Conservation (phyloP, 2,113 vertebrate genomes). For the Tautogolabrus adspersus region DNA sequence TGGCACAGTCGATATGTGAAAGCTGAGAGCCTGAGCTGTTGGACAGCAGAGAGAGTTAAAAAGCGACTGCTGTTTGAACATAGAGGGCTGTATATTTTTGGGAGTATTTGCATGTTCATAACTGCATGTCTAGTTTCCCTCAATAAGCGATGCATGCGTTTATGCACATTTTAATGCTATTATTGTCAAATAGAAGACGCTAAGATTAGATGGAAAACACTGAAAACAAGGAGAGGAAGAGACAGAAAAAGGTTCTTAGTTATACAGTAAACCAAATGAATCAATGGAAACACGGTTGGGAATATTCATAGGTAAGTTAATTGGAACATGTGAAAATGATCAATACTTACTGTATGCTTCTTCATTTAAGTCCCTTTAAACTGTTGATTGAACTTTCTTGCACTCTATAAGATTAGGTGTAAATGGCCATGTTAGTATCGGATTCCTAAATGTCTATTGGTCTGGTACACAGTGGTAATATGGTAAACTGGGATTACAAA, state of each 20-base stretch:
- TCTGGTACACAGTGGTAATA: background rate
- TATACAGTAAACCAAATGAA: no score
- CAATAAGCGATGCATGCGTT: background rate
- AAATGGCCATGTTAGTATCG: background rate
- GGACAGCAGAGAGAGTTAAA: constrained; percentile 11
- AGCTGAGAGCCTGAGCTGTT: constrained; percentile 7
- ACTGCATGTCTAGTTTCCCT: background rate
- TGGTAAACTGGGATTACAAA: no score
- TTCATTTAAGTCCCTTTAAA: no score
- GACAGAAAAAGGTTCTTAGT: no score
- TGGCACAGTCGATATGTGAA: constrained; percentile 12
- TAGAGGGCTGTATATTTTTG: constrained; percentile 1
- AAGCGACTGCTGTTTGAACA: constrained; percentile 10
- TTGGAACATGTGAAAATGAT: no score
- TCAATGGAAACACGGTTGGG: no score
- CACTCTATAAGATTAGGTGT: no score
- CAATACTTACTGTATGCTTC: no score
- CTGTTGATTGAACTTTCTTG: no score
- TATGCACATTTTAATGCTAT: background rate
- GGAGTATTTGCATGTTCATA: background rate
- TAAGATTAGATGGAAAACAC: background rate
- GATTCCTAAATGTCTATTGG: constrained; percentile 3
- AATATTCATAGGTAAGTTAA: no score
- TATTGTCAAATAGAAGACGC: background rate
- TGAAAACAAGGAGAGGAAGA: background rate